A percentile compares a stretch with the other conserved stretches of the same genome.
These are phyloP conservation scores for Hipparchia sbordonii DNA, from an alignment of 2,888 invertebrate genomes.

Conservation along the genomic window DNA sequence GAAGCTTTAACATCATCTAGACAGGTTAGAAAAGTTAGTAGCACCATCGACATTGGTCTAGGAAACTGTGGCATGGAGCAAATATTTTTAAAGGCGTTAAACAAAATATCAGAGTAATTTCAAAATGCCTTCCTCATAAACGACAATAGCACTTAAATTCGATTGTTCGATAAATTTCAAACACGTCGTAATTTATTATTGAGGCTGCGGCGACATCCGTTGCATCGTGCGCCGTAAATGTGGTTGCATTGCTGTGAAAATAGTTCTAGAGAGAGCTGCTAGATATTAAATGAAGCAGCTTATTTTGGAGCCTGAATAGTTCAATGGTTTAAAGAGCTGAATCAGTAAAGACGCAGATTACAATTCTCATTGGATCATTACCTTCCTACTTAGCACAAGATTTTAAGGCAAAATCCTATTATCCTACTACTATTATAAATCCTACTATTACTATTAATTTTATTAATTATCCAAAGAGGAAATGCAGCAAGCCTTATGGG, in stretches of 20 bases:
- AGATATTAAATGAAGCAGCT: background rate
- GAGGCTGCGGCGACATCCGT: constrained; percentile 24
- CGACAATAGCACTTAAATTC: background rate
- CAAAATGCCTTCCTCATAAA: background rate
- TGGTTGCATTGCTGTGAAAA: constrained; percentile 12
- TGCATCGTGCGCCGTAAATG: constrained; percentile 26
- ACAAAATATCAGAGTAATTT: background rate
- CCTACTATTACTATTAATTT: too few species aligned
- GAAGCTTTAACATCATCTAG: too few species aligned
- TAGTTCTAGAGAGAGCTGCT: background rate
- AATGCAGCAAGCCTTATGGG: too few species aligned
- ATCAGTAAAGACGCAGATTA: too few species aligned
- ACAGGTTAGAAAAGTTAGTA: too few species aligned
- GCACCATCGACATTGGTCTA: too few species aligned
- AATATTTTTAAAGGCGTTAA: background rate
- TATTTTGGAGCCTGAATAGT: background rate
- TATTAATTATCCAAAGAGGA: too few species aligned
- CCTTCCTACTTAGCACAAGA: too few species aligned
- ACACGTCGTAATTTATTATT: constrained; percentile 26
- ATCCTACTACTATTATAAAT: too few species aligned
- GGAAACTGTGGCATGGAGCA: too few species aligned
- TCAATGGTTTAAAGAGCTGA: background rate
- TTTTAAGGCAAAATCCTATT: too few species aligned
- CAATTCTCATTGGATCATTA: too few species aligned
- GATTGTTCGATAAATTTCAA: constrained; percentile 28